Evolutionary conservation across 2,113 vertebrate genomes (phyloP).

Genomic region (Psilopogon haemacephalus): DNA sequence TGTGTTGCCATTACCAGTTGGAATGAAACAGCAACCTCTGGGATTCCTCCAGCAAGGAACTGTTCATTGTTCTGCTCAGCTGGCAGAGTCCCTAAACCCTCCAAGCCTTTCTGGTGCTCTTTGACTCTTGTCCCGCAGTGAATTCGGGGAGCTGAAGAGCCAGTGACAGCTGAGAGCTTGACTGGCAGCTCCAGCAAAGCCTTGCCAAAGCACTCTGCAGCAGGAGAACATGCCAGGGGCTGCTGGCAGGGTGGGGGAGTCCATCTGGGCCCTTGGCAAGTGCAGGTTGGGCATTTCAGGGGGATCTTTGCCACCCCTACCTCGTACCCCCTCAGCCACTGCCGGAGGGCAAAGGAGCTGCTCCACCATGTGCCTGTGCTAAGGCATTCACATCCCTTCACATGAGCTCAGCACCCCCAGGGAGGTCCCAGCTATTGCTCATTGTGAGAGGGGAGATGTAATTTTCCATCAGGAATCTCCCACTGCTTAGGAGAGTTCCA

Average conservation of each 20-base stretch:
- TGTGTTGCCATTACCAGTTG: constrained; percentile 49
- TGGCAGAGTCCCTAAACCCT: not conserved
- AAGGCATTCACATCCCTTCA: fast-evolving
- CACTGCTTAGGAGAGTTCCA: not conserved
- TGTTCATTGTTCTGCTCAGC: not conserved
- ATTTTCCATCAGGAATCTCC: not conserved
- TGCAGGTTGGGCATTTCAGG: not conserved
- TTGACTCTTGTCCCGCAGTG: not conserved
- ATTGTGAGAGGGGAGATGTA: not conserved
- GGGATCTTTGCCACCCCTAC: not conserved
- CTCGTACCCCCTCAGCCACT: not conserved
- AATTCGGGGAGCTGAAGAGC: not conserved
- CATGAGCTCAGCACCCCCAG: not conserved
- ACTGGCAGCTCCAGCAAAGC: not conserved
- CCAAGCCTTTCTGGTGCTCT: not conserved
- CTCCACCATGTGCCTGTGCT: fast-evolving
- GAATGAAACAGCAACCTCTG: constrained; percentile 42
- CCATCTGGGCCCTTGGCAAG: not conserved
- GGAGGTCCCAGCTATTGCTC: not conserved
- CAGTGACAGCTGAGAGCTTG: not conserved
- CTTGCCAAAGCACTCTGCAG: not conserved
- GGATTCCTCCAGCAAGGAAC: constrained; percentile 39
- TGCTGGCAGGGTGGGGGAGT: not conserved
- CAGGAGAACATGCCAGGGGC: not conserved
- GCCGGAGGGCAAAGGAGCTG: not conserved